These are phyloP conservation scores for Cyclura pinguis DNA, from an alignment of 2,797 vertebrate genomes.

Conservation along the genomic window DNA sequence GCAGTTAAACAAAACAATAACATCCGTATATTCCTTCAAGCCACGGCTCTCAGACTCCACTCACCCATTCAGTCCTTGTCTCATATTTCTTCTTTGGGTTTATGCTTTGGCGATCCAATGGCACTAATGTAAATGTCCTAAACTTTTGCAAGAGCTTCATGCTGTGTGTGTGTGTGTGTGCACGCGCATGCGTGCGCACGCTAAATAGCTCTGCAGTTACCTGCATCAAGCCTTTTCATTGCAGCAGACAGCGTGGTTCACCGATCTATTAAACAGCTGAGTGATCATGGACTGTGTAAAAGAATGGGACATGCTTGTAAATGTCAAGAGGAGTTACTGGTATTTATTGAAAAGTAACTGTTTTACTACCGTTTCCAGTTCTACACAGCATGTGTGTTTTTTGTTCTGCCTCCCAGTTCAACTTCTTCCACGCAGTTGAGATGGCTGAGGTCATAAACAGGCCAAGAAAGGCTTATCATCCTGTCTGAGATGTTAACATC, in stretches of 20 bases:
- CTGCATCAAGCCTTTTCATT: constrained; percentile 29
- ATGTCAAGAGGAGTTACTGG: constrained; percentile 81
- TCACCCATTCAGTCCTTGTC: constrained; percentile 62
- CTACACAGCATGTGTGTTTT: constrained; percentile 65
- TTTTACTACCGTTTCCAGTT: constrained; percentile 78
- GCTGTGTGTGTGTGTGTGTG: neutral
- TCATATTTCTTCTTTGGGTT: constrained; percentile 61
- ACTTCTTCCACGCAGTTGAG: constrained; percentile 59
- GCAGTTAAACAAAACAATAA: constrained; percentile 72
- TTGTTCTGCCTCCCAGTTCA: constrained; percentile 69
- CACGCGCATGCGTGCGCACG: neutral
- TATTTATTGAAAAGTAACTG: constrained; percentile 78
- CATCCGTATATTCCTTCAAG: constrained; percentile 66
- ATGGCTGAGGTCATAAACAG: constrained; percentile 78
- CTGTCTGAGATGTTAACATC: constrained; percentile 62
- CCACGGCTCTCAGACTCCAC: constrained; percentile 56
- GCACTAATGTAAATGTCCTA: constrained; percentile 57
- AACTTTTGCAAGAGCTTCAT: constrained; percentile 49
- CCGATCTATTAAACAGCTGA: constrained; percentile 65
- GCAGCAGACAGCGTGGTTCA: constrained; percentile 56
- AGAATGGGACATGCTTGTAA: constrained; percentile 76
- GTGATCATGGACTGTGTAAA: constrained; percentile 58
- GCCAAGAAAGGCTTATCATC: constrained; percentile 70
- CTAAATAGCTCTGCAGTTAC: constrained; percentile 43
- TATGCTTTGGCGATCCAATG: constrained; percentile 47